These are phyloP conservation scores for Anastatus disparis DNA, from an alignment of 1,140 invertebrate genomes.

Conservation along the genomic window DNA sequence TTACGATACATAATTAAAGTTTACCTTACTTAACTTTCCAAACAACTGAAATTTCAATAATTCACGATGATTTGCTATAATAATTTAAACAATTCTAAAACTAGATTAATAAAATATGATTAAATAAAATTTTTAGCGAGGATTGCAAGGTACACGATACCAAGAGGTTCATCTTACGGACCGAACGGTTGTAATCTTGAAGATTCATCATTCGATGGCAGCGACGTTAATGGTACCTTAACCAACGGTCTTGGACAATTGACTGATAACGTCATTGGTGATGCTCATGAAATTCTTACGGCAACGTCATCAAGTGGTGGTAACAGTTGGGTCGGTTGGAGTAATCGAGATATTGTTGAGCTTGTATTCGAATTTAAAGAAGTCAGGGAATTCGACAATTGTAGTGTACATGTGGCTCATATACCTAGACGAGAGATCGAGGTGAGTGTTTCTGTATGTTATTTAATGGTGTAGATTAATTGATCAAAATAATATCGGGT, in stretches of 20 bases:
- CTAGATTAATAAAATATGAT: no score
- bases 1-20: no score
- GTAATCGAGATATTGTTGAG: conserved; percentile 73
- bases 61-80: no score
- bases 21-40: no score
- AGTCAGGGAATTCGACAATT: conserved; percentile 78
- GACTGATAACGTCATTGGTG: conserved; percentile 71
- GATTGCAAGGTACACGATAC: conserved; percentile 74
- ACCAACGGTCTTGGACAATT: conserved; percentile 85
- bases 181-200: conserved; percentile 83
- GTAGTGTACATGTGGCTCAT: conserved; percentile 82
- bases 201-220: conserved; percentile 92
- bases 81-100: no score
- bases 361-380: conserved; percentile 84
- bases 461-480: no score
- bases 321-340: conserved; percentile 87
- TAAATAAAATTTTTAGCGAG: no score
- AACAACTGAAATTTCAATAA: no score
- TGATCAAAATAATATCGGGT: no score
- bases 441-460: conserved; percentile 67
- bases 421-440: conserved; percentile 78
- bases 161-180: conserved; percentile 66
- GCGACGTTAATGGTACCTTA: conserved; percentile 72
- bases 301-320: conserved; percentile 44
- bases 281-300: conserved; percentile 48